Conservation (phyloP, 2,888 invertebrate genomes). For the Drosophila kuntzei region DNA sequence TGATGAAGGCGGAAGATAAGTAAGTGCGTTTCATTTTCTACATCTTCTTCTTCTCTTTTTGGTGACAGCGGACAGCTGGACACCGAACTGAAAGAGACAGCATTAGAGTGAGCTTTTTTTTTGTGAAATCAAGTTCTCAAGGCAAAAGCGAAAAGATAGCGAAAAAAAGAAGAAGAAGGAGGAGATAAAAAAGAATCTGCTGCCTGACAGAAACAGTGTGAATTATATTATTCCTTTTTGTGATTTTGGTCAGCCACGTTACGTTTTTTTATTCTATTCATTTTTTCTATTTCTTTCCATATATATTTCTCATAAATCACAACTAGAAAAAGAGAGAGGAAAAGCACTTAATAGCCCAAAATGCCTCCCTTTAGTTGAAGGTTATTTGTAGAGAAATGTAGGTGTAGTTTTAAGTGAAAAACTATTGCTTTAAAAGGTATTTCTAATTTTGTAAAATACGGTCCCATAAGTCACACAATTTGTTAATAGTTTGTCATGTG, state of each 20-base stretch:
- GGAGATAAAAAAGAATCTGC: conserved; percentile 29
- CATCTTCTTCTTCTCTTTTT: conserved; percentile 33
- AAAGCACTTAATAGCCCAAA: conserved; percentile 27
- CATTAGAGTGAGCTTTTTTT: conserved; percentile 37
- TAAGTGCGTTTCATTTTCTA: conserved; percentile 67
- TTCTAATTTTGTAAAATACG: conserved; percentile 11
- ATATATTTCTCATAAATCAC: conserved; percentile 65
- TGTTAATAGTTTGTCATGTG: conserved; percentile 35
- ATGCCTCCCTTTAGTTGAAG: neutral
- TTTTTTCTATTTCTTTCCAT: neutral
- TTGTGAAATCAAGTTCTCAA: conserved; percentile 70
- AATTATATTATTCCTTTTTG: conserved; percentile 60
- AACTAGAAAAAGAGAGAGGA: conserved; percentile 28
- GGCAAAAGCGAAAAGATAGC: conserved; percentile 25
- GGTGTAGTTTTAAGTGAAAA: neutral
- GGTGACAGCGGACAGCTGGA: conserved; percentile 73
- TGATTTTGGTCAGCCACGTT: conserved; percentile 47
- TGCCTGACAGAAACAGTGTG: conserved; percentile 40
- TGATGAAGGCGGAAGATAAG: conserved; percentile 68
- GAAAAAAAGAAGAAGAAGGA: conserved; percentile 3
- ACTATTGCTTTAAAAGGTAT: neutral
- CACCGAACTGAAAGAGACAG: conserved; percentile 6
- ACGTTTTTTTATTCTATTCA: conserved; percentile 31
- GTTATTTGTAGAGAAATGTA: neutral
- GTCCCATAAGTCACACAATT: conserved; percentile 18